Base-by-base conservation (phyloP, 2,797 vertebrate genomes). In the Sebastes variabilis region DNA sequence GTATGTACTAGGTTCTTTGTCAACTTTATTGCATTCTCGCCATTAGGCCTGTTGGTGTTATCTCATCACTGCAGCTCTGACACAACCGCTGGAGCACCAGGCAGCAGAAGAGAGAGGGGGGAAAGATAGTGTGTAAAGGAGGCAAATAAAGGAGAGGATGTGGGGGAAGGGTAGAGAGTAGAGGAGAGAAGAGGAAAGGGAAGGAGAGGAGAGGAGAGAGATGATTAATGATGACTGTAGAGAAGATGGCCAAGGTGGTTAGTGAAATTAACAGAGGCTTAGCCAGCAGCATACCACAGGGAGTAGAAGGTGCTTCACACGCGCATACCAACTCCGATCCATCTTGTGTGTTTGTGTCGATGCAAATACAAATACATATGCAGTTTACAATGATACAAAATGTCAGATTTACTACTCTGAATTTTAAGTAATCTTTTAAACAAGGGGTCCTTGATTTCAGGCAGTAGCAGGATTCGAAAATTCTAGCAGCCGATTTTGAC, bases 201-300 rank as follows among this genome's bases (percentile, higher is more conserved):
- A 77, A 80, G 79, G 72, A 88, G 78, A 77, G 80, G 74, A 89
- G 79, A 77, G 80, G 73, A 54, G 77, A 78, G 90, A 80, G 85
- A 91, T 94, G 87, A 95, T 93, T 93, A 92, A 95, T 94, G 88
- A 90, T 86, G 83, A 89, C 80, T 80, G 83, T 75, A 32, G 86
- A 88, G 79, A 93, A 91, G 88, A 92, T 92, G 82, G 92, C 92
- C 93, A 95, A 92, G 93, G 93, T 93, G 91, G 92, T 91, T 93
- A 87, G 92, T 88, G 87, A 92, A 95, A 94, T 86, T 87, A 94
- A 90, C 88, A 91, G 92, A 89, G 91, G 81, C 90, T 91, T 90
- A 91, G 87, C 87, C 89, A 92, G 89, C 89, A 92, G 87, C 79
- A 79, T 81, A 87, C 91, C 87, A 70, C 67, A 67, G 90, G 87